Conservation (phyloP, 1,140 invertebrate genomes). For the Habropoda laboriosa region DNA sequence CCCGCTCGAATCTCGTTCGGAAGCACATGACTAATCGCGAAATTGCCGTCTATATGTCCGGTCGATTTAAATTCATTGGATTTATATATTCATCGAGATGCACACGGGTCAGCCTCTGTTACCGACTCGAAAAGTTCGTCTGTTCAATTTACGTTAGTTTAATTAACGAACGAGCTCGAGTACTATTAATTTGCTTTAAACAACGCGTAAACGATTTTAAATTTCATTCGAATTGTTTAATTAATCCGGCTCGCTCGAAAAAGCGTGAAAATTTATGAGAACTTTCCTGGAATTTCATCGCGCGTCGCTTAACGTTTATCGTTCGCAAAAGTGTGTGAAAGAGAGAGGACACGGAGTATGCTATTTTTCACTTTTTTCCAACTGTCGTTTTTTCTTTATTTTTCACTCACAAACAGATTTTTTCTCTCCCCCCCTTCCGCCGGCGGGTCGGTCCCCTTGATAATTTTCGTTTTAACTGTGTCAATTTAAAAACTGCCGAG, state of each 20-base stretch:
- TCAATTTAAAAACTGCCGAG: neutral
- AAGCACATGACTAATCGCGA: neutral
- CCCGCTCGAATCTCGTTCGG: neutral
- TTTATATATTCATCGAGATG: conserved; percentile 18
- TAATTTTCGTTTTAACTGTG: neutral
- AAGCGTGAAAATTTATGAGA: neutral
- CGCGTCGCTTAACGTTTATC: neutral
- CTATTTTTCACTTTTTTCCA: too few species aligned
- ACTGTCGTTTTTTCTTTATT: too few species aligned
- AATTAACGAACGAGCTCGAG: conserved; percentile 23
- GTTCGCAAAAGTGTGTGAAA: too few species aligned
- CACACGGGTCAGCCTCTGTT: neutral
- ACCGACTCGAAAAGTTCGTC: neutral
- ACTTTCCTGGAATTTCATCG: neutral
- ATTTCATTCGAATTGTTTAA: neutral
- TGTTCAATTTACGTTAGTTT: conserved; percentile 6
- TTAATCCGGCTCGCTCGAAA: neutral
- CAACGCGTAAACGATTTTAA: conserved; percentile 14
- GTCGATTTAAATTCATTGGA: conserved; percentile 29
- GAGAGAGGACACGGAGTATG: too few species aligned
- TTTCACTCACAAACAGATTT: neutral
- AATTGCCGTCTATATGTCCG: neutral
- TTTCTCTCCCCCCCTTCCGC: neutral
- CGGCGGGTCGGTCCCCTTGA: too few species aligned
- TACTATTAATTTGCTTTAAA: conserved; percentile 14